Evolutionary conservation across 2,797 vertebrate species (phyloP).

Genomic region (Cercopithecus petaurista): DNA sequence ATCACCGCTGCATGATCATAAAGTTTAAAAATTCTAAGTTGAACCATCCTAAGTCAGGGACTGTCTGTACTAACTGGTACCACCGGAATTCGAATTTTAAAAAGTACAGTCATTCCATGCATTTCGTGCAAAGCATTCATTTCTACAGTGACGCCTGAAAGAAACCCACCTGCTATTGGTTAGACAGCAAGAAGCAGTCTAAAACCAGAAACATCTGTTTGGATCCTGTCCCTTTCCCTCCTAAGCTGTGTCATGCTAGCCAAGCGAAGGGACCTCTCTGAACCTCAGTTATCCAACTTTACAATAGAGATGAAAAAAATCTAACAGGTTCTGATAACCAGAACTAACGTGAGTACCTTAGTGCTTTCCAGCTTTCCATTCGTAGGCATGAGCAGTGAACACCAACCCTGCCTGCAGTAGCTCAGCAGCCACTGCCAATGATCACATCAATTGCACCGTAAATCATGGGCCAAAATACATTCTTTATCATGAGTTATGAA

Average conservation of each 20-base stretch:
- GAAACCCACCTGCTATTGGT: neutral
- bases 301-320: neutral
- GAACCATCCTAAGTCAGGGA: neutral
- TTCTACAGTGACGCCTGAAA: neutral
- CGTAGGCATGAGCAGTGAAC: neutral
- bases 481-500: neutral
- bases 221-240: neutral
- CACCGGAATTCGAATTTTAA: neutral
- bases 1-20: neutral
- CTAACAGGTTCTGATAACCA: neutral
- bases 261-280: neutral
- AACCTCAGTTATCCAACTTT: neutral
- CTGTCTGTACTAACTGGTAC: neutral
- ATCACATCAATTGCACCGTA: neutral
- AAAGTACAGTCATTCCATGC: neutral
- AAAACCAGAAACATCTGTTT: neutral
- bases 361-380: neutral
- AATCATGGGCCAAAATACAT: neutral
- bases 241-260: neutral
- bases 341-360: neutral
- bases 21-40: neutral
- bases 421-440: neutral
- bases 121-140: neutral
- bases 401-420: neutral
- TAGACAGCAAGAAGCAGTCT: neutral